phyloP scores from a whole-genome alignment of 2,113 vertebrate genomes.

The Dendropsophus ebraccatus region DNA sequence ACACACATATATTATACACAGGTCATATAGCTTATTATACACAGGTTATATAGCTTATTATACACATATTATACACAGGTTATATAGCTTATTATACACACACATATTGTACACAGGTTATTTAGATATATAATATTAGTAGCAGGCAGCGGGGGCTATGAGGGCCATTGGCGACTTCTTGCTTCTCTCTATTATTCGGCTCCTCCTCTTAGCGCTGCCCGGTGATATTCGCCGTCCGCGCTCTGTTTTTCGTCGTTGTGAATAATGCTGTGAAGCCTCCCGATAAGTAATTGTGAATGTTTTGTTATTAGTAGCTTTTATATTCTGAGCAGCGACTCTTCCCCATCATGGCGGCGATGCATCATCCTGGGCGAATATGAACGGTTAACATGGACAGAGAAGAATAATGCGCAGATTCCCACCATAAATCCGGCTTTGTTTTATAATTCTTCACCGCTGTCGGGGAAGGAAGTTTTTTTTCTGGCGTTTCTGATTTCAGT shows the following conservation, averaged over 20 bases:
- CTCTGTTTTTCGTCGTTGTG: not conserved
- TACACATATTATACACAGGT: too few species aligned
- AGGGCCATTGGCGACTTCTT: not conserved
- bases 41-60: too few species aligned
- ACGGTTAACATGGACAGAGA: not conserved
- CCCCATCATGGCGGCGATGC: not conserved
- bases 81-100: too few species aligned
- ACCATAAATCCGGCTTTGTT: not conserved
- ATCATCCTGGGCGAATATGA: not conserved
- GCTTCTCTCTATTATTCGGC: not conserved
- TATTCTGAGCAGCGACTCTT: not conserved
- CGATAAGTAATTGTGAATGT: not conserved
- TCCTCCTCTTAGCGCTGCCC: too few species aligned
- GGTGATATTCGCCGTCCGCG: not conserved
- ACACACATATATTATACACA: too few species aligned
- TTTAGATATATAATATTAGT: too few species aligned
- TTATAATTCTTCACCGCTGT: conserved; percentile 9
- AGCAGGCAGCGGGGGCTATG: too few species aligned
- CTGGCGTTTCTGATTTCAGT: conserved; percentile 1
- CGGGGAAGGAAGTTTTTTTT: not conserved
- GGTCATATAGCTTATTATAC: too few species aligned
- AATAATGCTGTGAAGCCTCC: not conserved
- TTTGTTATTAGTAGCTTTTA: not conserved
- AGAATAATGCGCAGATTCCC: not conserved
- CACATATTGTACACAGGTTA: too few species aligned